Base-by-base conservation (phyloP, 1,140 invertebrate species). In the Onthophagus taurus region DNA sequence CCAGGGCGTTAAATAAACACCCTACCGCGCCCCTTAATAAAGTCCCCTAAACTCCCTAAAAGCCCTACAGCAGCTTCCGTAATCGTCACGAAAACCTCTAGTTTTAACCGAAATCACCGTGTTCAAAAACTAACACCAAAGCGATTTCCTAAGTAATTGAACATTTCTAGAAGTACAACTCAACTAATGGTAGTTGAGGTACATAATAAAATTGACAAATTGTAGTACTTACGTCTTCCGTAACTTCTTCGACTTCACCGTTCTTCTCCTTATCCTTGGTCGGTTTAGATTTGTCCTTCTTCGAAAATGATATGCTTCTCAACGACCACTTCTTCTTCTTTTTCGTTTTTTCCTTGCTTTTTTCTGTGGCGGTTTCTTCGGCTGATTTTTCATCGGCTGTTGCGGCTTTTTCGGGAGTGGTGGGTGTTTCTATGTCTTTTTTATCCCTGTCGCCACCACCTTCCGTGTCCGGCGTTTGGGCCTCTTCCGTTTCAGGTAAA, bases 251-350 rank as follows among this genome's bases (percentile, higher is more conserved):
- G 12, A 61, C 59, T 26, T 65, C 61, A 7, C 60, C 60, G 36
- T 60, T 65, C 48, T 63, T 62, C 34, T 75, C 72, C 18, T 69
- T 67, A 45, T 76, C 73, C 55, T 80, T 80, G 52, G 73, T 71
- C 45, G 83, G 83, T 65, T 87, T 88, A 49, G 74, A 80, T 70
- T 87, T 88, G 57, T 88, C 85, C 63, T 86, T 87, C 65, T 80
- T 83, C 58, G 80, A 80, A 64, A 88, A 88, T 55, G 82, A 85
- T 66, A 88, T 83, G 55, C 77, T 83, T 58, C 84, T 77, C 9
- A 68, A 82, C 50, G 83, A 86, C 83, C 83, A 87, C 70, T 86
- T 86, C 74, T 85, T 87, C 72, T 85, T 88, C n/a, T n/a, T n/a
- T 44, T 80, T 77, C 71, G 83, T 83, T 51, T 85, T 81, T 62